Evolutionary conservation across 2,797 vertebrate species (phyloP), one percentile per base, ranked within the genome.

Genomic region (Diplodus puntazzo): DNA sequence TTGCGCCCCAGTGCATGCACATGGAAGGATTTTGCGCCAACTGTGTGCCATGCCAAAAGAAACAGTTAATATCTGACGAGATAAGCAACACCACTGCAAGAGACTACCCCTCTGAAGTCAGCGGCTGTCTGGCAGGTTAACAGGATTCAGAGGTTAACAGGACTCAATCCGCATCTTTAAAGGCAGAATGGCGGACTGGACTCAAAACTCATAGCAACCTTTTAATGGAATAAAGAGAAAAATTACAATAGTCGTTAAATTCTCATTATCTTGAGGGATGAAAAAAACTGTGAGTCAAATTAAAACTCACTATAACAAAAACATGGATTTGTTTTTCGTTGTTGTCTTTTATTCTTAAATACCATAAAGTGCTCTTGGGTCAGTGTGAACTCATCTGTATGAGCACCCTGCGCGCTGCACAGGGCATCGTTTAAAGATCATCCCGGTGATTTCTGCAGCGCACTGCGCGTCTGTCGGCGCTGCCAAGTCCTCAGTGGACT

Each of bases 381-480:
- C 34, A 58, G 3, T n/a, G 60, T 30, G 17, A 58, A 16, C 25
- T 25, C 20, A 49, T 12, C 61, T 54, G 18, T 23, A 11, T 23
- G 53, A 64, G 50, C 25, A 43, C 27, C 55, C 74, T 25, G 17
- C 45, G 52, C 16, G 55, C 48, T 54, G 54, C 43, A 61, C 39
- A 42, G 17, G 49, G 61, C 70, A 39, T 23, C 58, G 20, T 53
- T 75, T n/a, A 20, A 34, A 63, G 80, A 72, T 54, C 7, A 13
- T 50, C 13, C 17, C 27, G 21, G 27, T 27, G 77, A n/a, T 79
- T 77, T 64, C 23, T n/a, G 63, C 77, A 48, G 82, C 73, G 81
- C 83, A 27, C 58, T n/a, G 80, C 20, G 88, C 77, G 83, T 81
- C 79, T 64, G 69, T 49, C 49, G 18, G 66, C 69, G 68, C 78